Base-by-base conservation (phyloP, 1,140 invertebrate species). In the Halyomorpha halys region DNA sequence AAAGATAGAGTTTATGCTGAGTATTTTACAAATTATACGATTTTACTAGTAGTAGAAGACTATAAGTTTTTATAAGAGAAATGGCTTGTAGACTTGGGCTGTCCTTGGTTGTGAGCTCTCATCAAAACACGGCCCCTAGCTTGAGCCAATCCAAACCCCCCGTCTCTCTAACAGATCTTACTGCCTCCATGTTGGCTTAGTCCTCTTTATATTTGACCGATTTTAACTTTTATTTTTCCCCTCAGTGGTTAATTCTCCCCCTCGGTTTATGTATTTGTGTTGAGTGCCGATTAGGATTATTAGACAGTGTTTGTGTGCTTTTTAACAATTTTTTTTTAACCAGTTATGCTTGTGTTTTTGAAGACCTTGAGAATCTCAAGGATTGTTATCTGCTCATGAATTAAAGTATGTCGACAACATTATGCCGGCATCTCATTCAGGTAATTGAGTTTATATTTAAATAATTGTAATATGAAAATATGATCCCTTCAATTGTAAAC, bases 141-240 rank as follows among this genome's bases (percentile, higher is more conserved):
- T 21, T 39, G 11, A 56, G 53, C 53, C 53, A 56, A 56, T 56
- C 53, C 14, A 21, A 56, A 15, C 23, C 14, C 19, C 53, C 14
- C 53, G 23, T 56, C 18, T 23, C 53, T 15, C 14, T 16, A 56
- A 56, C 53, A 56, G 53, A 56, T 23, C 53, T 56, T 23, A 23
- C 19, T 56, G 53, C 53, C 53, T 56, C 53, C 53, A 56, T 56
- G 53, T 56, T 56, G 53, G 53, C 53, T 56, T 56, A 56, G 53
- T 25, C 53, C 53, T 23, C 23, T 21, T 56, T 56, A 56, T 56
- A 56, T 56, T 56, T 56, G 23, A 56, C 53, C 53, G 53, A 56
- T 56, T 56, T 56, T 56, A 56, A 56, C 19, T 56, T 56, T 56
- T 56, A 19, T 21, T 56, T 56, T 25, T 19, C 14, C 14, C 18